These are phyloP conservation scores for Festucalex cinctus DNA, from an alignment of 2,113 vertebrate genomes.

Conservation along the genomic window DNA sequence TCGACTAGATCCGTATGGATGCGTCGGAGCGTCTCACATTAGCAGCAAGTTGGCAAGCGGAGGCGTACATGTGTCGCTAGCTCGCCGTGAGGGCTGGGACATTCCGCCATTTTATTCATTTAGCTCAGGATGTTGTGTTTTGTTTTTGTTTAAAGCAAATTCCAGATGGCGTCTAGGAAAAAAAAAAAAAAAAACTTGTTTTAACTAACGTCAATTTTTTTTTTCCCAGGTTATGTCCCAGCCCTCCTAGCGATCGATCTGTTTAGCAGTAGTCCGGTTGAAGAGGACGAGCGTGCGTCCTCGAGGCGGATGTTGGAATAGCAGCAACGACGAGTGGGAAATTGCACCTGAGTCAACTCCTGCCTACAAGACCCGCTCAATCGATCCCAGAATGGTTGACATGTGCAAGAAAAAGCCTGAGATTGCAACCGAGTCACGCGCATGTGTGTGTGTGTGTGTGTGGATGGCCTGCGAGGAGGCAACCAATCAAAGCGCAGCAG, in stretches of 20 bases:
- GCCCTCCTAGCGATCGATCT: constrained; percentile 47
- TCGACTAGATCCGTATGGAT: constrained; percentile 12
- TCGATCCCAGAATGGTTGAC: constrained; percentile 38
- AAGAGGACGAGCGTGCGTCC: constrained; percentile 38
- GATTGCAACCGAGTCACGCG: constrained; percentile 33
- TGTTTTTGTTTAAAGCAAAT: too few species aligned
- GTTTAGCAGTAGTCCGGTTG: constrained; percentile 37
- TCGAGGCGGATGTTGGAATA: constrained; percentile 57
- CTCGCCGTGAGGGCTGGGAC: constrained; percentile 1
- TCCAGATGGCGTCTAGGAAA: too few species aligned
- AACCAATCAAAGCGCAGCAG: constrained; percentile 61
- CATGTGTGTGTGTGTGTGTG: neutral
- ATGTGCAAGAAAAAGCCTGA: constrained; percentile 54
- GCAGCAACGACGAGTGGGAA: constrained; percentile 57
- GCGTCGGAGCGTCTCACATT: constrained; percentile 19
- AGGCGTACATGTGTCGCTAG: constrained; percentile 43
- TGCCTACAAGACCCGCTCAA: constrained; percentile 41
- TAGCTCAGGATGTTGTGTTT: neutral
- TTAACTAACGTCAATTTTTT: neutral
- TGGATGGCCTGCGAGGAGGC: neutral
- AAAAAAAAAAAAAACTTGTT: neutral
- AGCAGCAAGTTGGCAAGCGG: constrained; percentile 29
- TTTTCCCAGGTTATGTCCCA: neutral
- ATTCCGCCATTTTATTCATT: neutral
- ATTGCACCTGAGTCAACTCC: constrained; percentile 69